Percentiles rank a stretch among this genome's conserved stretches.
These are phyloP conservation scores for Spea bombifrons DNA, from an alignment of 2,113 vertebrate genomes.

Conservation along the genomic window DNA sequence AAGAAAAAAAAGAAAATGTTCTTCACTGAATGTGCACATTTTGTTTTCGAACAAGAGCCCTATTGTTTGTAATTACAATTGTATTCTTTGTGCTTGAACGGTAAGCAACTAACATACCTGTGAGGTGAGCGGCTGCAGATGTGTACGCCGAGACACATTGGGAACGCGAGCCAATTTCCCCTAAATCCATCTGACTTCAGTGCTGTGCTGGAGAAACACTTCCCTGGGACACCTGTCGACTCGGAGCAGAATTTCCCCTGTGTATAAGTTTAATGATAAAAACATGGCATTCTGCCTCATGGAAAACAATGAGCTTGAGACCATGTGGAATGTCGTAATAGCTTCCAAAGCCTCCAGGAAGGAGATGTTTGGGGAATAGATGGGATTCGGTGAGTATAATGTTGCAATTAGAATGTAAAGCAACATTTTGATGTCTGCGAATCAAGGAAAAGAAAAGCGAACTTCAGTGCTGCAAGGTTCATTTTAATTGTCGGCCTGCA, in stretches of 20 bases:
- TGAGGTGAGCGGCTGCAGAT: slow-evolving; percentile 38
- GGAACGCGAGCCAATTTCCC: slow-evolving; percentile 38
- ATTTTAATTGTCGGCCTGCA: slow-evolving; percentile 36
- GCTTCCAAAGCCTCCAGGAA: slow-evolving; percentile 47
- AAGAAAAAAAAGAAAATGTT: neutral
- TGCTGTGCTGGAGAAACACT: slow-evolving; percentile 29
- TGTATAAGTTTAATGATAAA: slow-evolving; percentile 46
- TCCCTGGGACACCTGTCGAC: slow-evolving; percentile 43
- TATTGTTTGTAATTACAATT: slow-evolving; percentile 45
- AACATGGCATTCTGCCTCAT: slow-evolving; percentile 45
- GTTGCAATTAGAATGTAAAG: slow-evolving; percentile 43
- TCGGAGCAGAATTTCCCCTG: slow-evolving; percentile 37
- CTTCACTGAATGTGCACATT: slow-evolving; percentile 28
- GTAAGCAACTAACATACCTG: slow-evolving; percentile 34
- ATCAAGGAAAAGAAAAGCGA: slow-evolving; percentile 8
- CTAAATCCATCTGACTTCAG: slow-evolving; percentile 48
- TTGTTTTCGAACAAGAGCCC: slow-evolving; percentile 28
- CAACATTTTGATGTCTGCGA: slow-evolving; percentile 35
- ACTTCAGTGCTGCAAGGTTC: slow-evolving; percentile 23
- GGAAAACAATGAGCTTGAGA: slow-evolving; percentile 44
- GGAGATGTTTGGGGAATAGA: slow-evolving; percentile 47
- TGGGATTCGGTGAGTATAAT: slow-evolving; percentile 41
- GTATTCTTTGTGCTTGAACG: slow-evolving; percentile 40
- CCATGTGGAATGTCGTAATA: slow-evolving; percentile 44
- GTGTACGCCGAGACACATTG: slow-evolving; percentile 31